These are phyloP conservation scores for Cheilosia impressa DNA, from an alignment of 2,888 invertebrate genomes.

Conservation along the genomic window DNA sequence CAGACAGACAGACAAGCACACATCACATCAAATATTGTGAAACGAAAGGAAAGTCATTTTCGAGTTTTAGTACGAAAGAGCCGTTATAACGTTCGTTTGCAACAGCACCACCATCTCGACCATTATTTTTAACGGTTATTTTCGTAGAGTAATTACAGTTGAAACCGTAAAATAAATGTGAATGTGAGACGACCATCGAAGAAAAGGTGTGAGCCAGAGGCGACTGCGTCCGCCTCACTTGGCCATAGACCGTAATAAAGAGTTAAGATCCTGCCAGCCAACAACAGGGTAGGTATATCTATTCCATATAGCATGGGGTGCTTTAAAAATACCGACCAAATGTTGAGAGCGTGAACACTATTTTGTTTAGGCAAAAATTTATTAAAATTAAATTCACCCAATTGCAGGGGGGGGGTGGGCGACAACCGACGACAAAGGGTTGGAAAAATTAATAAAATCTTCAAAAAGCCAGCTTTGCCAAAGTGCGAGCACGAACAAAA, in stretches of 20 bases:
- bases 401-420: not conserved
- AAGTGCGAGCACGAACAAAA: not conserved
- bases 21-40: conserved; percentile 68
- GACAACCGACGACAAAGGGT: not conserved
- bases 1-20: conserved; percentile 41
- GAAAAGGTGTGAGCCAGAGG: not conserved
- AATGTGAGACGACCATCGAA: conserved; percentile 43
- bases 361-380: not conserved
- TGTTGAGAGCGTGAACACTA: not conserved
- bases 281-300: too few relatives aligned
- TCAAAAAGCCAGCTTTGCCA: conserved; percentile 21
- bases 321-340: conserved; percentile 1
- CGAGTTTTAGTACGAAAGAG: conserved; percentile 70
- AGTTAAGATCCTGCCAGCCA: conserved; percentile 31
- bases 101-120: conserved; percentile 58
- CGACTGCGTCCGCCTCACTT: conserved; percentile 23
- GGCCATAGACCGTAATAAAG: conserved; percentile 31
- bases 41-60: conserved; percentile 74
- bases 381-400: conserved; percentile 30
- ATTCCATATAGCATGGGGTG: not conserved
- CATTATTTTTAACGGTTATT: conserved; percentile 75
- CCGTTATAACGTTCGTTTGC: conserved; percentile 60
- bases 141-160: conserved; percentile 74
- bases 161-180: conserved; percentile 74
- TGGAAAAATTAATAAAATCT: conserved; percentile 19